A percentile compares a stretch with the other conserved stretches of the same genome.
Conservation (phyloP, 2,113 vertebrate species). For the Eleginops maclovinus region DNA sequence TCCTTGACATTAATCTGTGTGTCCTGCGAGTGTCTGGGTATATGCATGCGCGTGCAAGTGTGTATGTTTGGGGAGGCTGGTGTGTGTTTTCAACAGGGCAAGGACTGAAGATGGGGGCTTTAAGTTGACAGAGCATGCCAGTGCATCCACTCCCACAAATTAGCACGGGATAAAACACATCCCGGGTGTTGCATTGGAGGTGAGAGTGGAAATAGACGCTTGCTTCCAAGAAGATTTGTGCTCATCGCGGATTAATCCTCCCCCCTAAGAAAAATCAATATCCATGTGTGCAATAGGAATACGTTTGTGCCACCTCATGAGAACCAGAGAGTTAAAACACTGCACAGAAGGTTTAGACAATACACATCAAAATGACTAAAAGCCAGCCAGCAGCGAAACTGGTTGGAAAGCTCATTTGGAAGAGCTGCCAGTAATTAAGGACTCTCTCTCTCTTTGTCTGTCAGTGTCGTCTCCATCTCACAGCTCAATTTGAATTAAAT, state of each 20-base stretch:
- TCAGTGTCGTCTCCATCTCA: conserved; percentile 23
- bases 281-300: conserved; percentile 69
- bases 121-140: conserved; percentile 81
- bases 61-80: conserved; percentile 51
- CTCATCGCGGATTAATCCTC: conserved; percentile 77
- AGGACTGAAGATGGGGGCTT: conserved; percentile 59
- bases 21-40: conserved; percentile 20
- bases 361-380: conserved; percentile 65
- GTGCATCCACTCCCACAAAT: conserved; percentile 78
- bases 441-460: conserved; percentile 17
- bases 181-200: conserved; percentile 57
- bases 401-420: conserved; percentile 26
- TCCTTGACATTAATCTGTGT: conserved; percentile 82
- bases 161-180: conserved; percentile 67
- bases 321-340: conserved; percentile 51
- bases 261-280: conserved; percentile 79
- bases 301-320: conserved; percentile 75
- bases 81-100: conserved; percentile 61
- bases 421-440: conserved; percentile 58
- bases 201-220: conserved; percentile 74
- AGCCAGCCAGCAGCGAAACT: conserved; percentile 33
- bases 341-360: conserved; percentile 56
- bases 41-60: conserved; percentile 8
- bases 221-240: conserved; percentile 77
- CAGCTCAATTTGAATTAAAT: conserved; percentile 27